Evolutionary conservation across 2,797 vertebrate genomes (phyloP), one percentile per base, ranked within the genome.

Genomic region (Amniataba percoides): DNA sequence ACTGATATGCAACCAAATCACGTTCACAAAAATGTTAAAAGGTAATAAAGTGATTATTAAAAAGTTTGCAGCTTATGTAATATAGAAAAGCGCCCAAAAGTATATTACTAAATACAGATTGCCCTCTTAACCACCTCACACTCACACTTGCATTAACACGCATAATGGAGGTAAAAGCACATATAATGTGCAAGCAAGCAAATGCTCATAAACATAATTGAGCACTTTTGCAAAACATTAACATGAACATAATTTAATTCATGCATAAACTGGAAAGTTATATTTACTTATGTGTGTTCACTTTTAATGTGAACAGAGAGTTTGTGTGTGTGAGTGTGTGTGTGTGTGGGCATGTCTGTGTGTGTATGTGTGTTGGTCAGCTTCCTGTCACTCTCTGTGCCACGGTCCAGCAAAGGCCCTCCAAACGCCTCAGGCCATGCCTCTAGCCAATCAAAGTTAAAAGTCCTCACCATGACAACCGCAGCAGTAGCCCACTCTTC

Each of bases 381-480:
- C 81, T 69, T 74, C 25, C 78, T 84, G 80, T 88, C 81, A 64
- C 65, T 78, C 40, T 67, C 14, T 64, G 58, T 79, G 78, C 68
- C 72, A 80, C 8, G 15, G 72, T 82, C 80, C 68, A 75, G 66
- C 83, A 70, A 82, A 80, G 84, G 67, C 85, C 78, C 60, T 74
- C 75, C 45, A 74, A 84, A 78, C 0, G 86, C 92, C 87, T 77
- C 64, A n/a, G 91, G 91, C 82, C 81, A 73, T 66, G 86, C 91
- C 92, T 89, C 74, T 60, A 86, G 89, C 87, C 81, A 79, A 86
- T 84, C 76, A 83, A 72, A 88, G 82, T 87, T 87, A 76, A 87
- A 89, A 91, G 87, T 76, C 74, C 71, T 87, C 83, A 80, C 77
- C 81, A 87, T 89, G 89, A 87, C 91, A 91, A 85, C 82, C 21